phyloP scores from a whole-genome alignment of 1,140 invertebrate species.

The Caenorhabditis briggsae region DNA sequence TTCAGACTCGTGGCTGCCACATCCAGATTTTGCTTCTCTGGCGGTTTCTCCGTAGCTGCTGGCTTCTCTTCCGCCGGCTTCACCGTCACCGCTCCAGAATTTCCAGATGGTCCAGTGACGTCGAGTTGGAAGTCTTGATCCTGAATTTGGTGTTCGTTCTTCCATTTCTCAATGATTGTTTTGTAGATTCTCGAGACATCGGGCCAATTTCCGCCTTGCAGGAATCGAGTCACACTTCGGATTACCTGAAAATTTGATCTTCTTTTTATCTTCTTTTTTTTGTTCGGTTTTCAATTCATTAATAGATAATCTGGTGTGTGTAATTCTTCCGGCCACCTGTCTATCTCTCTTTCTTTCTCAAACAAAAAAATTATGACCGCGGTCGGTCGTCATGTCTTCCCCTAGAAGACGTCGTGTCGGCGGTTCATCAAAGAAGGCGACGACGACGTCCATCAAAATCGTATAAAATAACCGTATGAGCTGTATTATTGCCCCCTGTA shows the following conservation, averaged over 20 bases:
- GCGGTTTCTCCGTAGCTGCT: background rate
- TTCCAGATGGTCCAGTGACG: background rate
- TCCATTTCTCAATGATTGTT: constrained; percentile 93
- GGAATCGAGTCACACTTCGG: constrained; percentile 26
- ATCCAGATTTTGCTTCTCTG: background rate
- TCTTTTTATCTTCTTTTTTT: too few species aligned
- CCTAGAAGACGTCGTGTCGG: too few species aligned
- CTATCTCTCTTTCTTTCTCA: too few species aligned
- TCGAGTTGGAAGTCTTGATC: constrained; percentile 1
- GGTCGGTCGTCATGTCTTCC: too few species aligned
- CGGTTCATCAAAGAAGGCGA: too few species aligned
- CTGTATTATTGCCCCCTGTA: too few species aligned
- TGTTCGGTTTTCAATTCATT: too few species aligned
- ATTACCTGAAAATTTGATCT: constrained; percentile 22
- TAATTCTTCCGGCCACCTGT: too few species aligned
- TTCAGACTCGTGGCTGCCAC: constrained; percentile 47
- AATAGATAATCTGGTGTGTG: too few species aligned
- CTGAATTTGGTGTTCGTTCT: constrained; percentile 79
- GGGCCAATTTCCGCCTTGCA: constrained; percentile 88
- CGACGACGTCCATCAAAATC: too few species aligned
- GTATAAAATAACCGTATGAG: too few species aligned
- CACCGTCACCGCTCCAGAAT: constrained; percentile 26
- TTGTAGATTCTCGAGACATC: constrained; percentile 96
- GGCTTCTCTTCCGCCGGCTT: constrained; percentile 15
- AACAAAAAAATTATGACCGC: too few species aligned